Evolutionary conservation across 2,797 vertebrate species (phyloP), one percentile per base, ranked within the genome.

Genomic region (Sebastes miniatus): DNA sequence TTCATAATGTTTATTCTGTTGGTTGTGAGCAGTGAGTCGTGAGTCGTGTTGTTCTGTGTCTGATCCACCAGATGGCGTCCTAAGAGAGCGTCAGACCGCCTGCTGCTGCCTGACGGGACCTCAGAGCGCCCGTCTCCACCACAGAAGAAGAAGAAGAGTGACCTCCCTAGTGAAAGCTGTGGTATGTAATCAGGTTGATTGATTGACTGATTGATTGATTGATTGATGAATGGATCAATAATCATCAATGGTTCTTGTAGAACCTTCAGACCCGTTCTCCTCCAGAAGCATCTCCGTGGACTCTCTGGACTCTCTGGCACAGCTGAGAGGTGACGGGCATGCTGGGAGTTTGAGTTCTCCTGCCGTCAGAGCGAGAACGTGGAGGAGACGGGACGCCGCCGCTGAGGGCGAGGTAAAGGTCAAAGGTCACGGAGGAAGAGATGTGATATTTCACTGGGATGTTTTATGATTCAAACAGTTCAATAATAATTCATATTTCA

Each of bases 1-100:
- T 31, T 31, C 7, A 31, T 31, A 31, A 31, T 31, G 31, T 31
- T 31, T 31, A 31, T 29, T 29, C 27, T 29, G 27, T 6, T 29
- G 27, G 27, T 29, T 29, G 27, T 29, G 27, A 29, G 27, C 27
- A 29, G 27, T 27, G 27, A 27, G 27, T 27, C 27, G 27, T 27
- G 27, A 27, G 27, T 29, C 27, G 27, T 29, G 27, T 29, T 29
- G 27, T 29, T 29, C 27, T 29, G 27, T 63, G 0, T 61, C 56
- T 47, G 3, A 0, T 81, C 87, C 87, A 85, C 61, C 67, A 94
- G 93, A 14, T 91, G 92, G 94, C 91, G 90, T 0, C 92, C 91
- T 5, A 93, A 86, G 83, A 78, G 90, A 80, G 89, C 88, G 0
- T 93, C 93, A 65, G 91, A 93, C 82, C 74, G 76, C 0, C 82